Percentiles rank a stretch among this genome's conserved stretches.
These are phyloP conservation scores for Oenanthe melanoleuca DNA, from an alignment of 2,113 vertebrate genomes.

Conservation along the genomic window DNA sequence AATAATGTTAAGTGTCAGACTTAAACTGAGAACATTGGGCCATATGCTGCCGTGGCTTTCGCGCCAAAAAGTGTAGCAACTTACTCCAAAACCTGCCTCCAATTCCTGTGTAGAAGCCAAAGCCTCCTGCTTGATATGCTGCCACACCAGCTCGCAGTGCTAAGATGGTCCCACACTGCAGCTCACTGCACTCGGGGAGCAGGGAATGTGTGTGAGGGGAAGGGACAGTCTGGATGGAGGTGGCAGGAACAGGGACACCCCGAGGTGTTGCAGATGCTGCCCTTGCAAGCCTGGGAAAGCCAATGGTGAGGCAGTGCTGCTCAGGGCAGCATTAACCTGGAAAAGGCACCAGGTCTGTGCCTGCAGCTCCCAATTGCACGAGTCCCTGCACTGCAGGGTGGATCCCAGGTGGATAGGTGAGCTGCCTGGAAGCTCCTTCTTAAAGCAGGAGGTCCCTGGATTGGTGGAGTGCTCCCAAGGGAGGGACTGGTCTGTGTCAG, in stretches of 20 bases:
- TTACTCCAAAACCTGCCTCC: conserved; percentile 72
- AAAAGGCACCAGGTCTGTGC: background rate
- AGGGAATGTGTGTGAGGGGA: background rate
- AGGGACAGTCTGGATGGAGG: background rate
- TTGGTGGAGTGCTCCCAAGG: fast-evolving
- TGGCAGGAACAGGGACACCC: background rate
- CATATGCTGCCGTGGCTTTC: conserved; percentile 63
- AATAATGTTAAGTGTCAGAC: conserved; percentile 75
- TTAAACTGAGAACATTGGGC: conserved; percentile 73
- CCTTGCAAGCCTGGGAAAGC: background rate
- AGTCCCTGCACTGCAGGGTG: background rate
- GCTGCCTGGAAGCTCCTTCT: background rate
- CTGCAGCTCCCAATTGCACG: background rate
- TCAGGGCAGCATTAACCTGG: background rate
- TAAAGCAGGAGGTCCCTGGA: background rate
- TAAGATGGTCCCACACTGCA: conserved; percentile 43
- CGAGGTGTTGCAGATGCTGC: background rate
- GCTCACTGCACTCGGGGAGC: background rate
- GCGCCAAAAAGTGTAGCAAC: conserved; percentile 68
- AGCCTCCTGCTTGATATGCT: conserved; percentile 70
- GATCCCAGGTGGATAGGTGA: background rate
- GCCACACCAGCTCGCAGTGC: conserved; percentile 6
- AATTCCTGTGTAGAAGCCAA: conserved; percentile 66
- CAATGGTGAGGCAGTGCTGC: fast-evolving
- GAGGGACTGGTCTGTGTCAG: background rate